Evolutionary conservation across 1,140 invertebrate genomes (phyloP).

Genomic region (Gryllus bimaculatus): DNA sequence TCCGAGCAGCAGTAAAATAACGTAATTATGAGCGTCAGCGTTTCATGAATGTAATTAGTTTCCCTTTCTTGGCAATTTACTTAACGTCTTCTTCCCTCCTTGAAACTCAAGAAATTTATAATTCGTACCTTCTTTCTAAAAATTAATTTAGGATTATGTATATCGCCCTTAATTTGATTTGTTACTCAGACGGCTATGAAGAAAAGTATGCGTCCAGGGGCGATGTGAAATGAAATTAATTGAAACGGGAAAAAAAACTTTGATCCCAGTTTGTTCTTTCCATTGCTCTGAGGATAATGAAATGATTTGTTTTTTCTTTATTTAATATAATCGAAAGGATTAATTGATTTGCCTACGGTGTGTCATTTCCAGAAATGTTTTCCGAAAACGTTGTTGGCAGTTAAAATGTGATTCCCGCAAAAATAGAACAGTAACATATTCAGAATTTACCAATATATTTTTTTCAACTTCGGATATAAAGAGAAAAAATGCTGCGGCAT

Average conservation of each 20-base stretch:
- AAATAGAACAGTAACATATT: too few species aligned
- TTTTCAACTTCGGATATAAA: too few species aligned
- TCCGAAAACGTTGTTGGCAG: too few species aligned
- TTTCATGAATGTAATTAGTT: background rate
- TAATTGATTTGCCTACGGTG: too few species aligned
- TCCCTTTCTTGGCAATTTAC: background rate
- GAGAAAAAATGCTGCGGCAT: too few species aligned
- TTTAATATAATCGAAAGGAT: background rate
- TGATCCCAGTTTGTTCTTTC: background rate
- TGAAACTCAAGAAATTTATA: background rate
- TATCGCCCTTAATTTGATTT: background rate
- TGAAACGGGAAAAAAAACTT: background rate
- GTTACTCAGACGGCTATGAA: background rate
- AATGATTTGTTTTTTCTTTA: background rate
- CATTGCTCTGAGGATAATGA: background rate
- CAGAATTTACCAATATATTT: too few species aligned
- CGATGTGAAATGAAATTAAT: background rate
- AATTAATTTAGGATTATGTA: conserved; percentile 6
- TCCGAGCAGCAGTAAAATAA: background rate
- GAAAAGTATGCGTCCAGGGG: background rate
- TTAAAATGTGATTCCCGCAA: too few species aligned
- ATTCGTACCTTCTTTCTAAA: conserved; percentile 1
- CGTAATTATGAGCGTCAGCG: background rate
- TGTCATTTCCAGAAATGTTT: too few species aligned
- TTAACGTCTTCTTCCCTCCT: background rate